Evolutionary conservation across 2,113 vertebrate species (phyloP).

Genomic region (Ceyx melanurus): DNA sequence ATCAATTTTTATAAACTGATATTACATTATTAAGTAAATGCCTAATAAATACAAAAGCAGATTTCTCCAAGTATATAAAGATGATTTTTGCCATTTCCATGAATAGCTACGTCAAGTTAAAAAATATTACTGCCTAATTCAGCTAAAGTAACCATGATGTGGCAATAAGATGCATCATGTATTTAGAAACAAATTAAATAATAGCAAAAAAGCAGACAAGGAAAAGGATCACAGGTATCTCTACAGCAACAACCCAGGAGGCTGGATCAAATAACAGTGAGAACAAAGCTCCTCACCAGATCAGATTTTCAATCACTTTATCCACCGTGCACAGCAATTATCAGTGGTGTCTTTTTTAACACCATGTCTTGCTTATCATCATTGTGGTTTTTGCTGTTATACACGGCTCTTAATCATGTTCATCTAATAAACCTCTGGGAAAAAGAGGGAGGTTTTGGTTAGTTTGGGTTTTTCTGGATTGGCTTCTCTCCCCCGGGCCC

Average conservation of each 20-base stretch:
- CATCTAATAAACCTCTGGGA: conserved; percentile 30
- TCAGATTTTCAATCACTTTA: conserved; percentile 25
- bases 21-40: neutral
- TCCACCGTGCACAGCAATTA: neutral
- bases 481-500: neutral
- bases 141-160: neutral
- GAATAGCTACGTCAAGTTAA: neutral
- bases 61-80: neutral
- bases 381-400: conserved; percentile 18
- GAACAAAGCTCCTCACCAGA: conserved; percentile 30
- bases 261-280: neutral
- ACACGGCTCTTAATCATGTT: neutral
- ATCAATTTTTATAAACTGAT: neutral
- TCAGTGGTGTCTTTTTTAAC: conserved; percentile 15
- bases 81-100: neutral
- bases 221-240: neutral
- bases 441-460: conserved; percentile 14
- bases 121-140: neutral
- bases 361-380: neutral
- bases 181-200: conserved; percentile 9
- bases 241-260: neutral
- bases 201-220: neutral
- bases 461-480: conserved; percentile 8
- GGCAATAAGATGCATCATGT: neutral
- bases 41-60: neutral